Evolutionary conservation across 1,140 invertebrate species (phyloP).

Genomic region (Drosophila punjabiensis): DNA sequence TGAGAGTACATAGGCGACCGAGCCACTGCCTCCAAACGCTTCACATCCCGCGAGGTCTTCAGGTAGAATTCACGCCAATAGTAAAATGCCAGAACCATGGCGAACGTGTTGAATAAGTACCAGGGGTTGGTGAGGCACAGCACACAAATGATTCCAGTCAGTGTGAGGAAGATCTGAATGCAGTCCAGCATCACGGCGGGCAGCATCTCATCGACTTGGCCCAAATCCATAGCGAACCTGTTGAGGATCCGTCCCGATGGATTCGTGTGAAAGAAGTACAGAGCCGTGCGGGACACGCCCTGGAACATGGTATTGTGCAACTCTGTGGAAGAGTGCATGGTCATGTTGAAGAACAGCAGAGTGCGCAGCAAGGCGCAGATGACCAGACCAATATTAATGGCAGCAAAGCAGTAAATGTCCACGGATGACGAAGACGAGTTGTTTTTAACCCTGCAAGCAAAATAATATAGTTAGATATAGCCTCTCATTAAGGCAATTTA

Average conservation of each 20-base stretch:
- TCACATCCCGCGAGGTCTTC: constrained; percentile 92
- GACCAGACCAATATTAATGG: constrained; percentile 88
- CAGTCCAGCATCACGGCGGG: constrained; percentile 89
- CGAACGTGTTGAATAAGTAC: constrained; percentile 90
- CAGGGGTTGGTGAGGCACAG: constrained; percentile 91
- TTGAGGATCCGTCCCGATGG: constrained; percentile 91
- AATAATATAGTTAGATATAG: background rate
- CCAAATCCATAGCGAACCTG: constrained; percentile 92
- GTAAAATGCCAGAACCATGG: constrained; percentile 90
- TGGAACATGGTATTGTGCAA: constrained; percentile 70
- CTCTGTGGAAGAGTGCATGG: constrained; percentile 90
- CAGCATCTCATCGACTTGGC: constrained; percentile 82
- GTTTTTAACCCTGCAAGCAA: constrained; percentile 86
- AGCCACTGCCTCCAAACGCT: constrained; percentile 93
- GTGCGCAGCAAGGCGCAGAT: constrained; percentile 87
- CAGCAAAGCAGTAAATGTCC: constrained; percentile 86
- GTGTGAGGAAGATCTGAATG: constrained; percentile 90
- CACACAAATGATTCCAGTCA: constrained; percentile 91
- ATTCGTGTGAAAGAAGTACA: constrained; percentile 93
- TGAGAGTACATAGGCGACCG: constrained; percentile 93
- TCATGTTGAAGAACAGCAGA: constrained; percentile 89
- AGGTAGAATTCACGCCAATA: constrained; percentile 92
- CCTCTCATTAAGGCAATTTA: fast-evolving
- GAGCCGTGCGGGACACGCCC: constrained; percentile 86
- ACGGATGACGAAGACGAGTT: constrained; percentile 31